Percentiles rank a stretch among this genome's conserved stretches.
phyloP scores from a whole-genome alignment of 2,797 vertebrate species.

The Acestrorhynchus altus region DNA sequence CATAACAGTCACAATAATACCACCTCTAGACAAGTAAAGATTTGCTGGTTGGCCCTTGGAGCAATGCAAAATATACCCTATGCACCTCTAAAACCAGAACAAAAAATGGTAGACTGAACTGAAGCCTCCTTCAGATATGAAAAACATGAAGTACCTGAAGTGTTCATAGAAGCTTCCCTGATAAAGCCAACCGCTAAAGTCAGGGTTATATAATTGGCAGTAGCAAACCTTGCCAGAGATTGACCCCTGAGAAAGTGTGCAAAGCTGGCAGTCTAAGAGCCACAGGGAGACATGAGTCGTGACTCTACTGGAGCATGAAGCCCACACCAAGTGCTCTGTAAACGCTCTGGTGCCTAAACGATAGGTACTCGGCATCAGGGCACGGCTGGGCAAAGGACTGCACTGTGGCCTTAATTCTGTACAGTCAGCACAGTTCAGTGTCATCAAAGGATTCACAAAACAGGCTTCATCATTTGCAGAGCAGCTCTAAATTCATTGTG shows the following conservation, averaged over 20 bases:
- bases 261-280: background rate
- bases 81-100: background rate
- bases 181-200: background rate
- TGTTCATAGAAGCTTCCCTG: background rate
- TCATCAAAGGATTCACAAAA: background rate
- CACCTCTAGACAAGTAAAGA: background rate
- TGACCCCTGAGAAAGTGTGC: constrained; percentile 5
- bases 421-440: background rate
- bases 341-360: constrained; percentile 1
- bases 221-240: background rate
- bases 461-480: background rate
- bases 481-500: background rate
- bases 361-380: background rate
- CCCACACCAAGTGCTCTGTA: constrained; percentile 20
- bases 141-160: background rate
- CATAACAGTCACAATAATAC: background rate
- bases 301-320: constrained; percentile 17
- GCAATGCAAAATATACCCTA: background rate
- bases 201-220: background rate
- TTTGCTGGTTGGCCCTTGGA: background rate
- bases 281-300: background rate
- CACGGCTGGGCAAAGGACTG: background rate
- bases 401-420: background rate
- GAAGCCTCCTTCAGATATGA: background rate
- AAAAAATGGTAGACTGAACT: background rate